Evolutionary conservation across 2,888 invertebrate species (phyloP).

Genomic region (Arrhopalites spinosus): DNA sequence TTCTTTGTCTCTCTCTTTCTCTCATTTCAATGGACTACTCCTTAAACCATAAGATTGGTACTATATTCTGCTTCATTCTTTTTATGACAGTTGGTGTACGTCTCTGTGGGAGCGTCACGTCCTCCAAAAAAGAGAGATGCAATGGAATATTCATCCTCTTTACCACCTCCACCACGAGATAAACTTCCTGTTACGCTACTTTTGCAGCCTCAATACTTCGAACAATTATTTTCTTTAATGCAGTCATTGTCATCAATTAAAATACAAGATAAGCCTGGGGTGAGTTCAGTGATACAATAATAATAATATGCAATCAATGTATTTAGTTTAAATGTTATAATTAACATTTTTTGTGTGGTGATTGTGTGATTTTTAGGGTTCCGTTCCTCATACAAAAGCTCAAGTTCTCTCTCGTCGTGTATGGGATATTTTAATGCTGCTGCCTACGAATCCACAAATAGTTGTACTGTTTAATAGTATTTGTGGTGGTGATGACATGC

Average conservation of each 20-base stretch:
- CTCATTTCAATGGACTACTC: too few species aligned
- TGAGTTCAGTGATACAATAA: slow-evolving; percentile 60
- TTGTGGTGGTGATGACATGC: too few species aligned
- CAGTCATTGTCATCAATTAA: slow-evolving; percentile 87
- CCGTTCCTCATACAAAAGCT: slow-evolving; percentile 81
- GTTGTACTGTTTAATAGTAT: too few species aligned
- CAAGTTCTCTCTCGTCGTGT: slow-evolving; percentile 87
- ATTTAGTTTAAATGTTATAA: not conserved
- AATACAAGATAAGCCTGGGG: slow-evolving; percentile 73
- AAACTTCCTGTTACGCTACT: slow-evolving; percentile 83
- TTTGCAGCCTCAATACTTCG: slow-evolving; percentile 84
- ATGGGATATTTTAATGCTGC: slow-evolving; percentile 90
- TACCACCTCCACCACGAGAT: slow-evolving; percentile 84
- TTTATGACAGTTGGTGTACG: slow-evolving; percentile 75
- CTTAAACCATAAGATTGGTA: not conserved
- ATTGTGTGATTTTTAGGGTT: slow-evolving; percentile 62
- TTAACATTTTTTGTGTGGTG: slow-evolving; percentile 1
- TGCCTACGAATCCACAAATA: slow-evolving; percentile 87
- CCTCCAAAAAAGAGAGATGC: slow-evolving; percentile 67
- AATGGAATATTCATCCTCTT: slow-evolving; percentile 80
- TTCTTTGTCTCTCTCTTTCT: not conserved
- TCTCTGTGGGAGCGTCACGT: slow-evolving; percentile 80
- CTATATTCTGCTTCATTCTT: not conserved
- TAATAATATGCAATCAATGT: not conserved
- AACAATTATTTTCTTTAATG: slow-evolving; percentile 87